phyloP scores from a whole-genome alignment of 1,140 invertebrate genomes.

The Lasaia peninsularis region DNA sequence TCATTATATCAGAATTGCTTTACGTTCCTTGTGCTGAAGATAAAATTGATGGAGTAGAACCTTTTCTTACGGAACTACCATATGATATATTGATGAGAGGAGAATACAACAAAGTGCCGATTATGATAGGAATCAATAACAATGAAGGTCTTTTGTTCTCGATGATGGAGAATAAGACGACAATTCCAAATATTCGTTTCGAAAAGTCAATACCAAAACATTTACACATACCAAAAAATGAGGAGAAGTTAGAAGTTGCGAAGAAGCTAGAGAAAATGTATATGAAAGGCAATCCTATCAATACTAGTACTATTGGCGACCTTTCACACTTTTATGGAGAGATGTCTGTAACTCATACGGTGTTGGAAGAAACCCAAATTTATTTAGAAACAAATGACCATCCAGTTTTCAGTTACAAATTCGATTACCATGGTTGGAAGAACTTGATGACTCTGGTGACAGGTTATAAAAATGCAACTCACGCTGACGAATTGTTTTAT shows the following conservation, averaged over 20 bases:
- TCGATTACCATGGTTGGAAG: slow-evolving; percentile 45
- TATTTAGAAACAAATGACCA: slow-evolving; percentile 39
- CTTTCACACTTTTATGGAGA: slow-evolving; percentile 48
- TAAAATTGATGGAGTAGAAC: slow-evolving; percentile 46
- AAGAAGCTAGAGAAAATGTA: slow-evolving; percentile 36
- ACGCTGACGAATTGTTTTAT: slow-evolving; percentile 66
- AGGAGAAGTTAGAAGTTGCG: slow-evolving; percentile 27
- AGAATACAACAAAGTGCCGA: slow-evolving; percentile 53
- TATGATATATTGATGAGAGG: slow-evolving; percentile 39
- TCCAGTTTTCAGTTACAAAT: slow-evolving; percentile 51
- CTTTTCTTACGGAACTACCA: slow-evolving; percentile 49
- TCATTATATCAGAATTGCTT: slow-evolving; percentile 43
- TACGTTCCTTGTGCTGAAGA: slow-evolving; percentile 51
- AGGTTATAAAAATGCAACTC: slow-evolving; percentile 41
- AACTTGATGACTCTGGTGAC: slow-evolving; percentile 37
- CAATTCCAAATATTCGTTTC: slow-evolving; percentile 36
- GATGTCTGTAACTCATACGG: slow-evolving; percentile 36
- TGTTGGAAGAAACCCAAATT: slow-evolving; percentile 43
- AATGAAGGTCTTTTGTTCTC: slow-evolving; percentile 51
- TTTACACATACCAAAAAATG: slow-evolving; percentile 34
- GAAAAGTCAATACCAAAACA: slow-evolving; percentile 45
- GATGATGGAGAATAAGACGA: slow-evolving; percentile 39
- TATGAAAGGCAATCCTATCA: slow-evolving; percentile 32
- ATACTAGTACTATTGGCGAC: slow-evolving; percentile 25
- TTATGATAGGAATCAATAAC: slow-evolving; percentile 48